Evolutionary conservation across 2,797 vertebrate species (phyloP), one percentile per base, ranked within the genome.

Genomic region (Helicolenus hilgendorfi): DNA sequence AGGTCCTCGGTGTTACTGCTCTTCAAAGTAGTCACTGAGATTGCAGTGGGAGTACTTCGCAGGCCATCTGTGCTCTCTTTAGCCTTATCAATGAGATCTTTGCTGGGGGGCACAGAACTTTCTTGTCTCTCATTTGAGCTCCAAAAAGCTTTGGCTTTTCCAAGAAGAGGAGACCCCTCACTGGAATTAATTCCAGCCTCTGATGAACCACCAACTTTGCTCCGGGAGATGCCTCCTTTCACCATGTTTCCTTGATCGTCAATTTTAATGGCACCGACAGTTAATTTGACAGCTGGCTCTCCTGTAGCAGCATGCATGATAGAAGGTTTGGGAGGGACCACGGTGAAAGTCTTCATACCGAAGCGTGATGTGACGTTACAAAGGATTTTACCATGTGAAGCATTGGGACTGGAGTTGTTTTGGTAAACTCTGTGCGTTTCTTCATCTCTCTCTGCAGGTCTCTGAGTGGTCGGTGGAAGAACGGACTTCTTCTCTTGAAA

Each of bases 211-310:
- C 87, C 75, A 58, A 88, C 92, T 87, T 83, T 94, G 81, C 84
- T 93, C 1, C 67, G 55, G 10, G 9, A 65, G 20, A 33, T 10
- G 0, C 83, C 92, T 4, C 3, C 22, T 64, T 78, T 96, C 82
- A 99, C 95, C 94, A 99, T 97, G 84, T 99, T 99, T 62, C 99
- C 99, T 68, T 98, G 97, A 83, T 99, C 98, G 7, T 99, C 98
- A 18, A 99, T 99, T 92, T 98, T 98, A 91, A 99, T 99, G 96
- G 98, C 98, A 87, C 98, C 98, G 1, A 82, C 75, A 8, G 96
- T 96, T 35, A 96, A 78, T 2, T 97, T 96, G 56, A 86, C 96
- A 7, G 93, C 93, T 49, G 94, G 69, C 84, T 96, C 95, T 56
- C 93, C 94, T 0, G 96, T 91, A 58, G 94, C 87, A 84, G 96